Evolutionary conservation across 2,113 vertebrate species (phyloP).

Genomic region (Triplophysa tibetana): DNA sequence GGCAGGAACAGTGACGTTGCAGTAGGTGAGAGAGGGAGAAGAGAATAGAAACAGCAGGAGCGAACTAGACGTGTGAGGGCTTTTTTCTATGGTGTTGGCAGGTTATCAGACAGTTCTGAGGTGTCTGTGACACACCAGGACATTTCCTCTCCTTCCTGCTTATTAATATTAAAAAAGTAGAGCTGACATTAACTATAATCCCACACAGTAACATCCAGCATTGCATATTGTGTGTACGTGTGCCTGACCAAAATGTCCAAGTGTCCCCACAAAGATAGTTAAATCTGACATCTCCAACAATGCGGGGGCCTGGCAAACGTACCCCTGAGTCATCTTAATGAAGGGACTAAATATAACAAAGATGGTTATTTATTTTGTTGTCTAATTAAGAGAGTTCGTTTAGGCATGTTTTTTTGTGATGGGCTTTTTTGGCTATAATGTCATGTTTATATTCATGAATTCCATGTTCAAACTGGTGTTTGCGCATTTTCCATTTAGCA

Average conservation of each 20-base stretch:
- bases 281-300: conserved; percentile 5
- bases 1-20: conserved; percentile 16
- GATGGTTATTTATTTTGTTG: no score
- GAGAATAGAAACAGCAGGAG: conserved; percentile 1
- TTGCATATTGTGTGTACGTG: neutral
- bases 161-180: conserved; percentile 43
- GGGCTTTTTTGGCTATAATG: no score
- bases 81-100: conserved; percentile 40
- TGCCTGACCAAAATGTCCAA: conserved; percentile 24
- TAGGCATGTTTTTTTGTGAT: no score
- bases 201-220: conserved; percentile 7
- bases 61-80: conserved; percentile 1
- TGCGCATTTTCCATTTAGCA: no score
- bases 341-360: neutral
- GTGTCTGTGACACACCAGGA: conserved; percentile 34
- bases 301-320: neutral
- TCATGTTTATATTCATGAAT: no score
- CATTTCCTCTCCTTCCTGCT: conserved; percentile 18
- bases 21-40: conserved; percentile 16
- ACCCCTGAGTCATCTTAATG: neutral
- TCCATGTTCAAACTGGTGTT: no score
- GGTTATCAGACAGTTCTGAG: conserved; percentile 37
- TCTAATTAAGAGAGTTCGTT: neutral
- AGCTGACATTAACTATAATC: conserved; percentile 44
- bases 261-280: neutral